A percentile compares a stretch with the other conserved stretches of the same genome.
Evolutionary conservation across 2,113 vertebrate genomes (phyloP).

Genomic region (Raja brachyura): DNA sequence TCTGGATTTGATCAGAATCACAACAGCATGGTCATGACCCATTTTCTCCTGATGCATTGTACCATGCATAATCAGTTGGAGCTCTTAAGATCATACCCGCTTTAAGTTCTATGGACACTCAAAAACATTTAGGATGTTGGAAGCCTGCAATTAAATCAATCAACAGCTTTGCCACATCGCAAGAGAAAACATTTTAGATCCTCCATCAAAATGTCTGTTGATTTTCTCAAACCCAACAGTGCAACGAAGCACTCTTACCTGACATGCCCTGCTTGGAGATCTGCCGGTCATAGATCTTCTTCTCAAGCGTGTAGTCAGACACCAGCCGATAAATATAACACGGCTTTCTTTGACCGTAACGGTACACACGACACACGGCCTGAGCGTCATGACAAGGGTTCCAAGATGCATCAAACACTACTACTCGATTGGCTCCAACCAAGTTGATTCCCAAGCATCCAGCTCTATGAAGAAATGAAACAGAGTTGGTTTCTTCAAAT

Average conservation of each 20-base stretch:
- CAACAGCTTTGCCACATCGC: background rate
- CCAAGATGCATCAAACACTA: conserved; percentile 97
- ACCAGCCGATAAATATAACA: conserved; percentile 94
- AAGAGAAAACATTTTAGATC: background rate
- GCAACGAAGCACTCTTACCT: conserved; percentile 54
- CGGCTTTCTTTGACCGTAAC: conserved; percentile 90
- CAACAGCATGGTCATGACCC: background rate
- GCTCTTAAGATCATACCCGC: background rate
- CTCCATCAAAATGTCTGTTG: background rate
- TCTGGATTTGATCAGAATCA: background rate
- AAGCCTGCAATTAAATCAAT: background rate
- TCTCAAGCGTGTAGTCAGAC: conserved; percentile 93
- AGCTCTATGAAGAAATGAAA: conserved; percentile 59
- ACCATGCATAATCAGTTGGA: background rate
- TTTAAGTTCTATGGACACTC: background rate
- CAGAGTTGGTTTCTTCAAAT: background rate
- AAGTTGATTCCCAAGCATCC: conserved; percentile 95
- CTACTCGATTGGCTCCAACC: conserved; percentile 91
- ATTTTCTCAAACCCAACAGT: background rate
- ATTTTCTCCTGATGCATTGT: background rate
- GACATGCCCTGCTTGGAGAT: conserved; percentile 99
- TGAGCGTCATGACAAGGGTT: conserved; percentile 97
- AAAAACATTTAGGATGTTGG: background rate
- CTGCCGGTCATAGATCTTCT: conserved; percentile 97
- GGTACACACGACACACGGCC: conserved; percentile 91